Percentiles rank a stretch among this genome's conserved stretches.
Evolutionary conservation across 2,888 invertebrate genomes (phyloP).

Genomic region (Ennomos quercinarius): DNA sequence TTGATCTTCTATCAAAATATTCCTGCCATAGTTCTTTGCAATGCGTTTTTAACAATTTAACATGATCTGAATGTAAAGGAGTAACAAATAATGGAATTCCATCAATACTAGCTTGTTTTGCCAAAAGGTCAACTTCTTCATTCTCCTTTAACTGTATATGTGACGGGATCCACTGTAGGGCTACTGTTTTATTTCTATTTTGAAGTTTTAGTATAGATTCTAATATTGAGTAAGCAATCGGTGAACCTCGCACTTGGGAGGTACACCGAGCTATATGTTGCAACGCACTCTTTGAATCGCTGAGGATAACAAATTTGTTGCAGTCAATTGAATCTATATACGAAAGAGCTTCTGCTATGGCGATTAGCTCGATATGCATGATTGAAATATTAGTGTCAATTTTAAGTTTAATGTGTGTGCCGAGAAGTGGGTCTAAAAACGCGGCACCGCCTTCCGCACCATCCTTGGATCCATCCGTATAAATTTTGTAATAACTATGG

Average conservation of each 20-base stretch:
- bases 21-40: neutral
- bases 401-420: neutral
- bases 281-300: slow-evolving; percentile 27
- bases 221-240: neutral
- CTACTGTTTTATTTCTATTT: neutral
- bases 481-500: neutral
- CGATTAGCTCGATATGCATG: slow-evolving; percentile 31
- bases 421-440: slow-evolving; percentile 3
- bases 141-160: neutral
- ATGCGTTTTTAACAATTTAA: neutral
- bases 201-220: neutral
- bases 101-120: neutral
- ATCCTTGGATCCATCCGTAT: slow-evolving; percentile 8
- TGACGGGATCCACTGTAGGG: slow-evolving; percentile 3
- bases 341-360: slow-evolving; percentile 14
- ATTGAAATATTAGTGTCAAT: slow-evolving; percentile 12
- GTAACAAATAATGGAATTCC: neutral
- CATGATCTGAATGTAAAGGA: neutral
- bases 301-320: slow-evolving; percentile 24
- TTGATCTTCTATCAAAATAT: slow-evolving; percentile 5
- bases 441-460: neutral
- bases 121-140: neutral
- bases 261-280: slow-evolving; percentile 2
- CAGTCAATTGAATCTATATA: neutral
- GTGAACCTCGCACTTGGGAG: neutral